These are phyloP conservation scores for Cataglyphis rosenhaueri DNA, from an alignment of 2,888 invertebrate species.

Conservation along the genomic window DNA sequence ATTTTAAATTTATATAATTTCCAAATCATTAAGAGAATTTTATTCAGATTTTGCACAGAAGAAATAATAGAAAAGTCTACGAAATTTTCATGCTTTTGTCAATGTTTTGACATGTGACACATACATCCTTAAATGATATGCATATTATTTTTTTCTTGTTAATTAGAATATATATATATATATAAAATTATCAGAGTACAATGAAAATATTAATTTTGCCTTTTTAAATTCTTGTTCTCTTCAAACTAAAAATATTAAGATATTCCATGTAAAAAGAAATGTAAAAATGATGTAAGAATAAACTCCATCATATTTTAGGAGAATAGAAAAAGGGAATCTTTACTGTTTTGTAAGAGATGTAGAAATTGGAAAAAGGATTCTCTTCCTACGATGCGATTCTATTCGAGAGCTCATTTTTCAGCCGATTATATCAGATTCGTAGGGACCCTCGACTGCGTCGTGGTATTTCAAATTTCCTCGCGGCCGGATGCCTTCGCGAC, in stretches of 20 bases:
- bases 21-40: no score
- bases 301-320: background rate
- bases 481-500: slow-evolving; percentile 47
- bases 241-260: background rate
- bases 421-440: slow-evolving; percentile 53
- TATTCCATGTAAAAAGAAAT: no score
- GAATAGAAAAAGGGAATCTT: background rate
- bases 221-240: background rate
- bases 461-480: slow-evolving; percentile 49
- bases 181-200: background rate
- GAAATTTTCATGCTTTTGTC: no score
- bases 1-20: no score
- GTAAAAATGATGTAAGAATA: background rate
- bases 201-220: background rate
- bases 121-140: no score
- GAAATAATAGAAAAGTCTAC: no score
- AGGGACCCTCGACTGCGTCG: slow-evolving; percentile 16
- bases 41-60: no score
- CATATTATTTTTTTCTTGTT: background rate
- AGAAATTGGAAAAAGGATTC: background rate
- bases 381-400: slow-evolving; percentile 7
- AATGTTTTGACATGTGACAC: no score
- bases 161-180: background rate
- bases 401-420: slow-evolving; percentile 43
- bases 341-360: background rate